Percentiles rank a stretch among this genome's conserved stretches.
Evolutionary conservation across 2,888 invertebrate genomes (phyloP).

Genomic region (Tribolium freemani): DNA sequence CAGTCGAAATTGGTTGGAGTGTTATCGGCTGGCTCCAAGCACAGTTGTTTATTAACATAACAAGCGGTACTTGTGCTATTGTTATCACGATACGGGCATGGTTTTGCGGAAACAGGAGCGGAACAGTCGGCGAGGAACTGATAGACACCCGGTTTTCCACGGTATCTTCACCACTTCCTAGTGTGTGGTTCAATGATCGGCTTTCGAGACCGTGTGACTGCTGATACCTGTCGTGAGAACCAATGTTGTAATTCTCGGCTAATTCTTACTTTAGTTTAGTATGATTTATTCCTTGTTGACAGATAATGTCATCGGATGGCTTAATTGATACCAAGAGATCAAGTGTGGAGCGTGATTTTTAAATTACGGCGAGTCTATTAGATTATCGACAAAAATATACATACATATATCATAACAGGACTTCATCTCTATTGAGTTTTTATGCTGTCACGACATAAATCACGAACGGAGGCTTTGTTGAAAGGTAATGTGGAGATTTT

Average conservation of each 20-base stretch:
- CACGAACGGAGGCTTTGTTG: not conserved
- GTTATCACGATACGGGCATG: slow-evolving; percentile 52
- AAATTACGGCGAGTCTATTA: not conserved
- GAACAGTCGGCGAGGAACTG: slow-evolving; percentile 52
- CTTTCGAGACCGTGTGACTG: slow-evolving; percentile 44
- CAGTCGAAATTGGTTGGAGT: slow-evolving; percentile 9
- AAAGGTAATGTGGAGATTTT: not conserved
- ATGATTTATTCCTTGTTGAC: not conserved
- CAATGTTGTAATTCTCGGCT: not conserved
- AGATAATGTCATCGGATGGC: not conserved
- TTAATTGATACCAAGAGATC: not conserved
- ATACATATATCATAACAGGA: not conserved
- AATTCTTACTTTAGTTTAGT: not conserved
- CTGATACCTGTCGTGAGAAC: slow-evolving; percentile 50
- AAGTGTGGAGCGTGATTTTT: not conserved
- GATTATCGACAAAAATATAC: not conserved
- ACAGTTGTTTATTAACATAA: slow-evolving; percentile 42
- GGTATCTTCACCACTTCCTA: slow-evolving; percentile 61
- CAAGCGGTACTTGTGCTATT: slow-evolving; percentile 42
- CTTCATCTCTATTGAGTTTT: not conserved
- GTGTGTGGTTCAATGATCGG: slow-evolving; percentile 58
- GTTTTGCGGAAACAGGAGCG: slow-evolving; percentile 53
- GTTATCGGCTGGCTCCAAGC: slow-evolving; percentile 32
- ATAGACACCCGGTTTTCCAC: slow-evolving; percentile 56
- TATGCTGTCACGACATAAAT: not conserved